These are phyloP conservation scores for Sternarchorhynchus goeldii DNA, from an alignment of 2,797 vertebrate genomes.

Conservation along the genomic window DNA sequence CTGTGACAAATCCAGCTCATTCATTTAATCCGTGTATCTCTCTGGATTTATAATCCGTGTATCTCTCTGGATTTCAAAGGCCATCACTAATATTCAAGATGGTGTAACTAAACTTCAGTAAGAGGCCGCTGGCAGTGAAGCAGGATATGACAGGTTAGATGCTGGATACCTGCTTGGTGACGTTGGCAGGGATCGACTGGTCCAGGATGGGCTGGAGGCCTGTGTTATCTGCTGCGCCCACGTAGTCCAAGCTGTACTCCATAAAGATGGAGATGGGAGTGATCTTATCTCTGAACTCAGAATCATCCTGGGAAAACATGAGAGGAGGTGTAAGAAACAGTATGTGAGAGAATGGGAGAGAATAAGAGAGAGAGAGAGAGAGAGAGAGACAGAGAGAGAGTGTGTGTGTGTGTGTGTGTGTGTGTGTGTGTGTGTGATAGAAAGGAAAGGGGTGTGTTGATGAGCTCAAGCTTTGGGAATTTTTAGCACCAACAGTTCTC, in stretches of 20 bases:
- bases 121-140: too few species aligned
- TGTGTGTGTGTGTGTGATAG: not conserved
- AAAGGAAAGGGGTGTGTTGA: not conserved
- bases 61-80: too few species aligned
- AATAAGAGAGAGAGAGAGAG: not conserved
- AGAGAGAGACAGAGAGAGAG: not conserved
- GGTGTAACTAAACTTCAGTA: too few species aligned
- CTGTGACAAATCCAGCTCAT: too few species aligned
- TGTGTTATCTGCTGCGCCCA: constrained; percentile 77
- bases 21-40: too few species aligned
- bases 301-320: constrained; percentile 80
- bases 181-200: constrained; percentile 81
- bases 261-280: constrained; percentile 92
- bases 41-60: too few species aligned
- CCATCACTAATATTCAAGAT: too few species aligned
- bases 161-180: constrained; percentile 87
- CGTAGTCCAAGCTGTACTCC: constrained; percentile 90
- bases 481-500: too few species aligned
- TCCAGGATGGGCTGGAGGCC: constrained; percentile 89
- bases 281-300: constrained; percentile 94
- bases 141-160: too few species aligned
- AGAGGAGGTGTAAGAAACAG: constrained; percentile 5
- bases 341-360: constrained; percentile 30
- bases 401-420: not conserved
- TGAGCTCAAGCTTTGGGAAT: constrained; percentile 54